phyloP scores from a whole-genome alignment of 2,797 vertebrate genomes.

The Semotilus atromaculatus region DNA sequence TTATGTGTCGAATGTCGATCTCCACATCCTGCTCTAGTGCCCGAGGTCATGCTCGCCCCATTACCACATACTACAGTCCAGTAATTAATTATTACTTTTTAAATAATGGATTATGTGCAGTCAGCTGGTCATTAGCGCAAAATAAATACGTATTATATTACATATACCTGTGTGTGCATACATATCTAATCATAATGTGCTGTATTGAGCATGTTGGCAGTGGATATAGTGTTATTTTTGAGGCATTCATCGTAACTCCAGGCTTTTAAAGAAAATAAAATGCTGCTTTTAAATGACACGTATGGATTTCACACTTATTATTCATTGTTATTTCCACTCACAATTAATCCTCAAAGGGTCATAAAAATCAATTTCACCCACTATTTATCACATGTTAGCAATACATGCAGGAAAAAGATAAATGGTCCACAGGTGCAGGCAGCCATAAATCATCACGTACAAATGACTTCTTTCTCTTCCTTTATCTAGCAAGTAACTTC shows the following conservation, averaged over 20 bases:
- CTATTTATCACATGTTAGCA: constrained; percentile 62
- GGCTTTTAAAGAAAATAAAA: constrained; percentile 36
- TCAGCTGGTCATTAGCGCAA: background rate
- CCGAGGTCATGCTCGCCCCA: background rate
- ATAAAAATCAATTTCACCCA: constrained; percentile 55
- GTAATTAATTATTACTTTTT: background rate
- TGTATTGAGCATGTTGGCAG: constrained; percentile 40
- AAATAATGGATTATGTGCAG: background rate
- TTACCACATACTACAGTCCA: background rate
- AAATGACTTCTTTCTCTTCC: constrained; percentile 4
- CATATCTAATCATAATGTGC: background rate
- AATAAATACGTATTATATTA: background rate
- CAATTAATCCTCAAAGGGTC: constrained; percentile 63
- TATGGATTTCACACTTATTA: constrained; percentile 53
- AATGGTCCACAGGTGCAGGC: constrained; percentile 16
- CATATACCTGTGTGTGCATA: background rate
- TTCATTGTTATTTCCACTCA: constrained; percentile 65
- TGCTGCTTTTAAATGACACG: constrained; percentile 44
- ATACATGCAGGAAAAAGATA: constrained; percentile 36
- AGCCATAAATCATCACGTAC: constrained; percentile 24
- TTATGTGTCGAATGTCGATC: background rate
- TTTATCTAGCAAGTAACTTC: constrained; percentile 7
- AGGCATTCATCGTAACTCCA: constrained; percentile 62
- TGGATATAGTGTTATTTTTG: constrained; percentile 34
- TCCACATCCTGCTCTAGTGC: background rate